Conservation (phyloP, 2,113 vertebrate genomes). For the Todiramphus chloris region DNA sequence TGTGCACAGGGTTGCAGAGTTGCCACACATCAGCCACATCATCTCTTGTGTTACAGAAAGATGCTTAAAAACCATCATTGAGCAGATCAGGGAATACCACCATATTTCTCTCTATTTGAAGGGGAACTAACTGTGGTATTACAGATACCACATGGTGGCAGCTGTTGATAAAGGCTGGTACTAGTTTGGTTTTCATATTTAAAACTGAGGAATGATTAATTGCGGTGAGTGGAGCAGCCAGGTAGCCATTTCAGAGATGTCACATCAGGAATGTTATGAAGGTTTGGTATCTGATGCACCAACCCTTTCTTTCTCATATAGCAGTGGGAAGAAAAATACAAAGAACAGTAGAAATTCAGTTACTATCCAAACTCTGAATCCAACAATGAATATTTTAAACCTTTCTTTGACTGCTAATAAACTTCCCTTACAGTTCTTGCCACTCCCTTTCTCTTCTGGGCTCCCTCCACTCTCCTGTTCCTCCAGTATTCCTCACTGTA, state of each 20-base stretch:
- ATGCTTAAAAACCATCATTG: not conserved
- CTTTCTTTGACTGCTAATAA: constrained; percentile 31
- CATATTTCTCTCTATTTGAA: not conserved
- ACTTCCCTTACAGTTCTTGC: constrained; percentile 6
- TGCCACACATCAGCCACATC: accelerated
- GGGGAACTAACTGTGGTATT: not conserved
- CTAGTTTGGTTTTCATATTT: not conserved
- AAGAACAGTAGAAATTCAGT: not conserved
- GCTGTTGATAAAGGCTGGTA: constrained; percentile 48
- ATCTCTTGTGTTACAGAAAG: not conserved
- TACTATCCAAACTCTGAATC: not conserved
- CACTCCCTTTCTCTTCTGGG: constrained; percentile 10
- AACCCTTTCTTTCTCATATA: constrained; percentile 1
- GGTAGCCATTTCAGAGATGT: not conserved
- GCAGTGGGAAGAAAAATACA: not conserved
- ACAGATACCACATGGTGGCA: constrained; percentile 62
- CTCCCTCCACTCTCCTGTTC: not conserved
- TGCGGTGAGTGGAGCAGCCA: not conserved
- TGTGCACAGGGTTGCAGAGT: not conserved
- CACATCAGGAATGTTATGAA: not conserved
- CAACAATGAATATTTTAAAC: constrained; percentile 19
- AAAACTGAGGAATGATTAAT: not conserved
- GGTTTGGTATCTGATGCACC: not conserved
- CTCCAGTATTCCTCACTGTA: constrained; percentile 19
- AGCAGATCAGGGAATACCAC: not conserved